Evolutionary conservation across 2,888 invertebrate species (phyloP), one percentile per base, ranked within the genome.

Genomic region (Mamestra brassicae): DNA sequence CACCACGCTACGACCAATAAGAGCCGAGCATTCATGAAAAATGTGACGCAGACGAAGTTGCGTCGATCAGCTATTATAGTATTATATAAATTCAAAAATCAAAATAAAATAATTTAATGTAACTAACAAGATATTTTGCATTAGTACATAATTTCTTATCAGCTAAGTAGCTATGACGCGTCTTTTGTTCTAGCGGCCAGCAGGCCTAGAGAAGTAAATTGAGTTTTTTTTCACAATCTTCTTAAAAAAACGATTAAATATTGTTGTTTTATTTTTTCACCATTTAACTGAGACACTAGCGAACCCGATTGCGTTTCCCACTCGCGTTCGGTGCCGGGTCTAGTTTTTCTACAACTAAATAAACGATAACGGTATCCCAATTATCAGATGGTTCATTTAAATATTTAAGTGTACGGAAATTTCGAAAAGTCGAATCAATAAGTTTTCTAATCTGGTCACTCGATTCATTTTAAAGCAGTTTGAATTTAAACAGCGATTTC

Each of bases 291-390:
- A 8, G 68, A 52, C 6, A 47, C n/a, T 4, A 75, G 1, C 1
- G 62, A 15, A 10, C 75, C 64, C 34, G 71, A 74, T 64, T 78
- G 60, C 26, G 38, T 54, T 26, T 81, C 81, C 81, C 78, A 78
- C n/a, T 81, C 75, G 17, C 68, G 73, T 34, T 74, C 69, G 0
- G 78, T 75, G 8, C 45, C 3, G 54, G 36, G 63, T 81, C 76
- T 3, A 76, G 63, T 55, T 81, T 74, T 0, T 76, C 74, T 0
- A 70, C 74, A 11, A 78, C 47, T 26, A 78, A 26, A 60, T 76
- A 73, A 60, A 78, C 64, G 2, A 81, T 50, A 5, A 57, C 34
- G 57, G 74, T 74, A 47, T 81, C 81, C 78, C 81, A 81, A 2
- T 52, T 11, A 6, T 81, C 81, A 0, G 76, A 78, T 10, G 81